Evolutionary conservation across 2,797 vertebrate species (phyloP).

Genomic region (Buphagus erythrorhynchus): DNA sequence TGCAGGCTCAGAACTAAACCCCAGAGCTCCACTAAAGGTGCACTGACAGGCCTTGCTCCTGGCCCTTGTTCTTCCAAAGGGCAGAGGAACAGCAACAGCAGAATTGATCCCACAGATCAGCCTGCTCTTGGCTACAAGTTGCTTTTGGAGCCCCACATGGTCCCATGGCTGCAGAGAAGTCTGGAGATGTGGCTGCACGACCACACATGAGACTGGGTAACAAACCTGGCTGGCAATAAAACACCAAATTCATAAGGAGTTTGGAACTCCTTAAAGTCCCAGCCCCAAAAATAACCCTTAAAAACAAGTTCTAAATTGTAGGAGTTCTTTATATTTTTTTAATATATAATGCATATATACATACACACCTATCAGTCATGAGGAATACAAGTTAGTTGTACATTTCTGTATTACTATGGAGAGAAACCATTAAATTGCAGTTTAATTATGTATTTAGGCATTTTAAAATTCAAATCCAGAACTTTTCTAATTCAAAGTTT

Average conservation of each 20-base stretch:
- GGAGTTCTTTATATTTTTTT: fast-evolving
- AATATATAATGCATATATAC: too few species aligned
- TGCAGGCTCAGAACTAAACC: not conserved
- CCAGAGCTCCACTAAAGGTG: not conserved
- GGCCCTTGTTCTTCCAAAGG: not conserved
- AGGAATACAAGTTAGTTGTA: not conserved
- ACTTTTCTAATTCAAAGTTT: not conserved
- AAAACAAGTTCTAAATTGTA: not conserved
- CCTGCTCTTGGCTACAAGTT: not conserved
- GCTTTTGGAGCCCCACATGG: not conserved
- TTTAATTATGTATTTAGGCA: not conserved
- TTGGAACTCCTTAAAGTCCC: not conserved
- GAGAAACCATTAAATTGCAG: not conserved
- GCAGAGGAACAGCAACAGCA: not conserved
- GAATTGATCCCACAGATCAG: not conserved
- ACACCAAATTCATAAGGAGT: not conserved
- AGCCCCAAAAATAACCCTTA: not conserved
- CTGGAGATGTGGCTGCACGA: not conserved
- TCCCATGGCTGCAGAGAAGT: not conserved
- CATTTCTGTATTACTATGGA: not conserved
- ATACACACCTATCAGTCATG: fast-evolving
- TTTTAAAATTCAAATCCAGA: not conserved
- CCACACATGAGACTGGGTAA: not conserved
- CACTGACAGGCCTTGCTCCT: not conserved
- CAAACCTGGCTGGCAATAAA: not conserved